Percentiles rank a stretch among this genome's conserved stretches.
phyloP scores from a whole-genome alignment of 2,888 invertebrate genomes.

The Drosophila lutescens region DNA sequence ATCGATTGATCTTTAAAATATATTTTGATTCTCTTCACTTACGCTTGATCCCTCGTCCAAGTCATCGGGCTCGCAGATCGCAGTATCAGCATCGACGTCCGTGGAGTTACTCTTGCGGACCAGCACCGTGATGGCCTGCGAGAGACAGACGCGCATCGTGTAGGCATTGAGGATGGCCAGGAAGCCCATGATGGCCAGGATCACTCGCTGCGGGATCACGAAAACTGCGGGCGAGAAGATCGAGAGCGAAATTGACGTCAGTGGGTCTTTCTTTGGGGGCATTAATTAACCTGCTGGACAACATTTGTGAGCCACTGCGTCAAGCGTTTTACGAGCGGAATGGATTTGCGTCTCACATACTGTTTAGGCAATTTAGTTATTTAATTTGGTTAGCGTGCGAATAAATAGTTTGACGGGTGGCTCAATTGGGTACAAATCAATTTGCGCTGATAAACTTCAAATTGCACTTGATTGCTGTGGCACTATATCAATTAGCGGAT shows the following conservation, averaged over 20 bases:
- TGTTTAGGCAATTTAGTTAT: slow-evolving; percentile 26
- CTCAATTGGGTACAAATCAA: slow-evolving; percentile 69
- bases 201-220: slow-evolving; percentile 87
- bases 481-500: slow-evolving; percentile 37
- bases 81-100: slow-evolving; percentile 39
- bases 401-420: slow-evolving; percentile 53
- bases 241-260: slow-evolving; percentile 6
- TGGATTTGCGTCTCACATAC: slow-evolving; percentile 18
- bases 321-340: slow-evolving; percentile 16
- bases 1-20: not conserved
- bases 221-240: slow-evolving; percentile 70
- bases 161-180: slow-evolving; percentile 90
- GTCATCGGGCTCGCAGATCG: slow-evolving; percentile 75
- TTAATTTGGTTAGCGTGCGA: slow-evolving; percentile 58
- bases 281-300: slow-evolving; percentile 22
- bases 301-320: slow-evolving; percentile 22
- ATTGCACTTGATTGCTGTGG: slow-evolving; percentile 64
- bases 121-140: slow-evolving; percentile 90
- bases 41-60: slow-evolving; percentile 46
- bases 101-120: slow-evolving; percentile 83
- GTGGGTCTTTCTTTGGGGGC: not conserved
- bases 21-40: slow-evolving; percentile 3
- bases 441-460: slow-evolving; percentile 56
- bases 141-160: slow-evolving; percentile 90
- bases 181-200: slow-evolving; percentile 89